Conservation (phyloP, 2,113 vertebrate species). For the Holacanthus passer region DNA sequence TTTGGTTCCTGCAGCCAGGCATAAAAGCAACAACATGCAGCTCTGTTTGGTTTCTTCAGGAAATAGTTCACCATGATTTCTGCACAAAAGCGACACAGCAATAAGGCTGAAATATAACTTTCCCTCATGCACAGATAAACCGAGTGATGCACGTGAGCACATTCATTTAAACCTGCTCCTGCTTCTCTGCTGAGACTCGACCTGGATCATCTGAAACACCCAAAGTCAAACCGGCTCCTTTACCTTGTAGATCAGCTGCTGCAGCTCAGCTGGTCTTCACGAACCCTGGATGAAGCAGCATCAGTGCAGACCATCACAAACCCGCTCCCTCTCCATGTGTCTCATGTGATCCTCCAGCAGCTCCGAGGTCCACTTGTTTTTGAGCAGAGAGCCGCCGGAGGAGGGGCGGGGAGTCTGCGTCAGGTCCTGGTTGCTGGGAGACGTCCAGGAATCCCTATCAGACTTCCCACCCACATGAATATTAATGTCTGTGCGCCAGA, state of each 20-base stretch:
- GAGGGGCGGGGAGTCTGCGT: slow-evolving; percentile 70
- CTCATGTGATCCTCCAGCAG: neutral
- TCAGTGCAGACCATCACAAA: neutral
- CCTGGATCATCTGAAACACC: neutral
- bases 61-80: neutral
- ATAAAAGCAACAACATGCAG: neutral
- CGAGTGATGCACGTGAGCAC: neutral
- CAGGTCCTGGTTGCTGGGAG: slow-evolving; percentile 81
- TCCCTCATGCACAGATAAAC: neutral
- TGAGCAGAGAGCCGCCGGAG: slow-evolving; percentile 47
- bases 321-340: neutral
- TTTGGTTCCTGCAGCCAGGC: neutral
- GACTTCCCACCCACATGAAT: slow-evolving; percentile 43
- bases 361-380: slow-evolving; percentile 56
- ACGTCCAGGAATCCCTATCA: slow-evolving; percentile 73
- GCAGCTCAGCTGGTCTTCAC: slow-evolving; percentile 17
- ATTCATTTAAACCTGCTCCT: neutral
- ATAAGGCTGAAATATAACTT: neutral
- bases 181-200: no score
- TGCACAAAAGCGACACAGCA: neutral
- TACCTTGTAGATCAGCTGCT: slow-evolving; percentile 34
- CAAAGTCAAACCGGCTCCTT: neutral
- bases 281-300: no score
- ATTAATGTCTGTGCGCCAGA: slow-evolving; percentile 43
- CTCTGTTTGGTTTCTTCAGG: neutral